Evolutionary conservation across 2,888 invertebrate species (phyloP), one percentile per base, ranked within the genome.

Genomic region (Drosophila lutescens): DNA sequence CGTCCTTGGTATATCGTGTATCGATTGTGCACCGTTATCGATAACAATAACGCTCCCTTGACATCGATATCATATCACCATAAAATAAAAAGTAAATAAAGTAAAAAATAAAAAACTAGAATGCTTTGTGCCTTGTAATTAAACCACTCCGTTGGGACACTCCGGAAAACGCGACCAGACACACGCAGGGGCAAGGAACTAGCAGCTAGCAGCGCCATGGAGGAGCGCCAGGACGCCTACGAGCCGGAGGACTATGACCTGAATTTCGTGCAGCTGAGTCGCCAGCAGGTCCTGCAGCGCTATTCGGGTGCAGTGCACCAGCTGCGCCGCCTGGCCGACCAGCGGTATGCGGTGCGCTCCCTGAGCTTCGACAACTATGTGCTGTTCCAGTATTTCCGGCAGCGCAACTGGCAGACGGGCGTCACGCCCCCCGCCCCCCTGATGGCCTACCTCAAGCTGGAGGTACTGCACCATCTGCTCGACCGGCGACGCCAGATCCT

Each of bases 351-450:
- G 55, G 92, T 96, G 77, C 93, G 93, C 41, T 94, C 95, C 70
- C 92, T 93, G 40, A 94, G 95, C 89, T 94, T 96, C 74, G 93
- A 94, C 76, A 91, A 93, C 90, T 92, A 95, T 75, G 84, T 92
- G 49, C 94, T 94, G 73, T 91, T 93, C 79, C 92, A 94, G 75
- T 94, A 94, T 76, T 94, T 95, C 80, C 86, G 91, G 36, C 91
- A 92, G 69, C 79, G 79, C 20, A 81, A 69, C 8, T 66, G 79
- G 93, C 70, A 88, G 91, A 79, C 81, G 71, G 15, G 90, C n/a
- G 26, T 50, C 34, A 56, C 23, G 36, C 54, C 49, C 54, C 63
- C 74, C 6, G 68, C 62, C 3, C 82, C 87, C 1, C 43, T 87
- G 36, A 79, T 89, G 76, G 93, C 87, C 88, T 93, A 85, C 89